Evolutionary conservation across 1,140 invertebrate species (phyloP), one percentile per base, ranked within the genome.

Genomic region (Elymnias hypermnestra): DNA sequence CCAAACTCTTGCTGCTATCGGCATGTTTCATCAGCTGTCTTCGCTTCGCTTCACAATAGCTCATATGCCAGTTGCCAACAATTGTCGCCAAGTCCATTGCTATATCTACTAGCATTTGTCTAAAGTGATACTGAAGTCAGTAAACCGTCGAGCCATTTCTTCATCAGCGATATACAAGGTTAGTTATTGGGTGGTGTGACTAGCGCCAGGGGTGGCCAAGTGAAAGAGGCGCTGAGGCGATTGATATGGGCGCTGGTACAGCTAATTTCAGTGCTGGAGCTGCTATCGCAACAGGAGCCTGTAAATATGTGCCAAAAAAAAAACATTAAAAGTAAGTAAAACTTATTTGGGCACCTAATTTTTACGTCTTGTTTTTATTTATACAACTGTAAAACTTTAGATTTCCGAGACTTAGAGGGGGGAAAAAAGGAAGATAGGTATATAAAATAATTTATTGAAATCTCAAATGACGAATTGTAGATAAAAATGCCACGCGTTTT

Each of bases 131-230:
- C 33, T 9, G 18, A 40, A 45, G 49, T 52, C 33, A 26, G 5
- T 36, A 14, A 2, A 17, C 14, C 31, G 17, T 25, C 37, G 19
- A 22, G 12, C 37, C 26, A 42, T 57, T 60, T 22, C 42, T 55
- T 55, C 54, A 57, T 71, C 69, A 72, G 60, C 65, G 63, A 57
- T 71, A 51, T 54, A 50, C 46, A 47, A 52, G 40, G 46, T 44
- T 45, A 54, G 59, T 9, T 33, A 18, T 36, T 29, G 28, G 35
- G 36, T 13, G 36, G 29, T 42, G 28, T 45, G 52, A 55, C 62
- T 81, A 83, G 46, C 72, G 67, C 79, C 79, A 84, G 14, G 72
- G 72, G 65, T 81, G 70, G 22, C 65, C 76, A 51, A 73, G 43
- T 40, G 72, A 65, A n/a, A 65, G 57, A 38, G 71, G 60, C 33